Evolutionary conservation across 2,888 invertebrate genomes (phyloP).

Genomic region (Eupeodes latifasciatus): DNA sequence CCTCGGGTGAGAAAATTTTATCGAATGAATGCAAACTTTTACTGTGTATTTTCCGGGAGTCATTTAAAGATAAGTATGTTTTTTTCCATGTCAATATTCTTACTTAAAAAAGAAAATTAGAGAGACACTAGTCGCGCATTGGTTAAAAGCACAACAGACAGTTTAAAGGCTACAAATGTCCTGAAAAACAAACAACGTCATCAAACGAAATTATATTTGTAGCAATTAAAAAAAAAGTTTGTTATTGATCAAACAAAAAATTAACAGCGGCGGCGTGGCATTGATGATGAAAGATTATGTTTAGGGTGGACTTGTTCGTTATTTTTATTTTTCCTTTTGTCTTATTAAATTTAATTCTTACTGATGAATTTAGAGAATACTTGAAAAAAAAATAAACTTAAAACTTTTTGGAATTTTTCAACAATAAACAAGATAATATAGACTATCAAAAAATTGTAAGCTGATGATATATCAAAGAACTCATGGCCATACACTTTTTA

Average conservation of each 20-base stretch:
- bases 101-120: constrained; percentile 6
- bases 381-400: too few relatives aligned
- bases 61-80: constrained; percentile 7
- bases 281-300: constrained; percentile 26
- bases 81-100: background rate
- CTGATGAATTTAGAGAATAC: too few relatives aligned
- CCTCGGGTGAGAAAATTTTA: constrained; percentile 16
- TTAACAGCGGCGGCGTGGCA: constrained; percentile 66
- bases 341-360: background rate
- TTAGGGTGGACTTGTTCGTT: background rate
- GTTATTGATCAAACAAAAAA: constrained; percentile 80
- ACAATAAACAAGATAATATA: too few relatives aligned
- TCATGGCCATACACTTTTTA: too few relatives aligned
- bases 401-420: too few relatives aligned
- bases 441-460: too few relatives aligned
- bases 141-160: constrained; percentile 14
- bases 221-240: background rate
- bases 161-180: constrained; percentile 34
- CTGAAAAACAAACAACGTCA: constrained; percentile 7
- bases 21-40: constrained; percentile 24
- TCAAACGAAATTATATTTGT: background rate
- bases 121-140: constrained; percentile 5
- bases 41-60: constrained; percentile 62
- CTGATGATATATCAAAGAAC: too few relatives aligned
- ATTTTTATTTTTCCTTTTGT: background rate